Percentiles rank a stretch among this genome's conserved stretches.
Conservation (phyloP, 2,797 vertebrate genomes). For the Myripristis jacobus region DNA sequence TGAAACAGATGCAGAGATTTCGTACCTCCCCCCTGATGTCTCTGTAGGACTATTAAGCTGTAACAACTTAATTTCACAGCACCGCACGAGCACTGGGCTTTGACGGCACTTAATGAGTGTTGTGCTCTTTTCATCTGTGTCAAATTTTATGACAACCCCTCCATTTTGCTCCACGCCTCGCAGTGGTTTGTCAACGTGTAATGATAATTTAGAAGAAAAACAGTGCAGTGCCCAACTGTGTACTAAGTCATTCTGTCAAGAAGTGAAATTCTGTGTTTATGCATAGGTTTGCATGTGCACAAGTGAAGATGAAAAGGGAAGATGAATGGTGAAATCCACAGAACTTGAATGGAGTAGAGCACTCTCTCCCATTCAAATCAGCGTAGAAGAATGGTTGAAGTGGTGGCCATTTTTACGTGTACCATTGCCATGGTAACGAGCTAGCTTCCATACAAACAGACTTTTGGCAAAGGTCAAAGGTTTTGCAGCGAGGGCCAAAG, state of each 20-base stretch:
- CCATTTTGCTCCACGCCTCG: slow-evolving; percentile 51
- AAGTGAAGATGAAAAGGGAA: slow-evolving; percentile 2
- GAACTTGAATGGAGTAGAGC: too few species aligned
- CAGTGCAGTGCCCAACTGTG: slow-evolving; percentile 64
- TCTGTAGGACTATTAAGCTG: slow-evolving; percentile 65
- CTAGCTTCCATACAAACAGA: too few species aligned
- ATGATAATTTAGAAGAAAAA: slow-evolving; percentile 68
- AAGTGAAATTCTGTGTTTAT: slow-evolving; percentile 41
- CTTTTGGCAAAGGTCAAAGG: too few species aligned
- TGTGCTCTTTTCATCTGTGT: slow-evolving; percentile 67
- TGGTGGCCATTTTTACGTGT: too few species aligned
- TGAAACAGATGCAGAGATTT: slow-evolving; percentile 56
- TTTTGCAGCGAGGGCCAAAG: too few species aligned
- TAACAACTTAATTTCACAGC: slow-evolving; percentile 73
- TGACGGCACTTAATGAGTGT: slow-evolving; percentile 69
- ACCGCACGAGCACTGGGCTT: slow-evolving; percentile 55
- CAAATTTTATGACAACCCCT: slow-evolving; percentile 68
- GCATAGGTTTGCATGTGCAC: slow-evolving; percentile 4
- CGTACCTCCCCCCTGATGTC: slow-evolving; percentile 51
- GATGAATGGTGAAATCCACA: slow-evolving; percentile 32
- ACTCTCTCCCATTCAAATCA: too few species aligned
- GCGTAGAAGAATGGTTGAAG: too few species aligned
- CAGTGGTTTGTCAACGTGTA: slow-evolving; percentile 54
- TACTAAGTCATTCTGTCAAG: slow-evolving; percentile 66
- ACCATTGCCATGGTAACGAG: too few species aligned